phyloP scores from a whole-genome alignment of 2,113 vertebrate genomes.

The Vidua chalybeata region DNA sequence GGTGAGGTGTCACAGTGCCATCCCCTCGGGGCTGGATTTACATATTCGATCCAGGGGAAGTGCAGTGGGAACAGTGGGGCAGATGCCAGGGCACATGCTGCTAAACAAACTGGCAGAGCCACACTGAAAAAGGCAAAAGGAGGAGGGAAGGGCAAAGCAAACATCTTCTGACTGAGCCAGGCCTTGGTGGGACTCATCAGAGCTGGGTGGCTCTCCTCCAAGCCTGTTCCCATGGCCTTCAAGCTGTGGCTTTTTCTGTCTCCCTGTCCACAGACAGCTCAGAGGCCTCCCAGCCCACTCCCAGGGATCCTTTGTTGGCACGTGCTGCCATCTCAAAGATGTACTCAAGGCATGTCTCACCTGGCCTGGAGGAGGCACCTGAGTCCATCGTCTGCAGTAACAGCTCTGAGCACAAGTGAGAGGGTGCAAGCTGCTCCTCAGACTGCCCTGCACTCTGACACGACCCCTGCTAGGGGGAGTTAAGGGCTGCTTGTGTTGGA shows the following conservation, averaged over 20 bases:
- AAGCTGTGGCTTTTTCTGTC: not conserved
- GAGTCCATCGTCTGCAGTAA: fast-evolving
- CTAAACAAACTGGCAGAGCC: not conserved
- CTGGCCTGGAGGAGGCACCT: not conserved
- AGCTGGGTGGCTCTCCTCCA: not conserved
- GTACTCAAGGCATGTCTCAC: not conserved
- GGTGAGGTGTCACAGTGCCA: not conserved
- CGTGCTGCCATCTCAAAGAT: not conserved
- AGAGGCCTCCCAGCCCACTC: not conserved
- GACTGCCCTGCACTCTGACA: not conserved
- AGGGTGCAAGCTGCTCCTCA: not conserved
- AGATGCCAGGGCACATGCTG: fast-evolving
- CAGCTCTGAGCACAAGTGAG: not conserved
- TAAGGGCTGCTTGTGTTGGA: not conserved
- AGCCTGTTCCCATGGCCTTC: not conserved
- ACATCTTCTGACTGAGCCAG: not conserved
- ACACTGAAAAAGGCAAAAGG: not conserved
- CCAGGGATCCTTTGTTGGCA: not conserved
- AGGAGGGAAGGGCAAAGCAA: not conserved
- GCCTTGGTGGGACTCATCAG: not conserved
- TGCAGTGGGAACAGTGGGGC: not conserved
- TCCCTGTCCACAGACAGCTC: not conserved
- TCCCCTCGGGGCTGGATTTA: not conserved
- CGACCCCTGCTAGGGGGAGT: not conserved
- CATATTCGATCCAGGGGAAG: not conserved